Evolutionary conservation across 2,888 invertebrate genomes (phyloP), one percentile per base, ranked within the genome.

Genomic region (Cactoblastis cactorum): DNA sequence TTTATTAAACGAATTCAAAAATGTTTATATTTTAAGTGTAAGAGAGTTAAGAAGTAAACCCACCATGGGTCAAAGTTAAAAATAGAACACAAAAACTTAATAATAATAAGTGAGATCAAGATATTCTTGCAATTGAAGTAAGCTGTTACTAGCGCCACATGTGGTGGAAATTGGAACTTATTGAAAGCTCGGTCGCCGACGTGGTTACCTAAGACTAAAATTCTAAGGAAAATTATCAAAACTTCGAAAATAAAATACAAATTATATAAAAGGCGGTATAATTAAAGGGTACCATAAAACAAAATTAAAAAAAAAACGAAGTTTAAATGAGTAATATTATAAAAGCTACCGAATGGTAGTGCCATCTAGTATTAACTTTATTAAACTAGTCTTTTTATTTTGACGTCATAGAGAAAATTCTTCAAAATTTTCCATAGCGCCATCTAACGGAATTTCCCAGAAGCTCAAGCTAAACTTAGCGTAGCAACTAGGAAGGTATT

Each of bases 141-240:
- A 22, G 32, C 49, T 53, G 38, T 49, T 45, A 28, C 56, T 61
- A 54, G 67, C 69, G 71, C 73, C 61, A 24, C 65, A 49, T n/a
- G 58, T 51, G 74, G 69, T 64, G 73, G 61, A 67, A 69, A 69
- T 50, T 6, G 45, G 58, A 59, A 71, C 63, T 65, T 54, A 38
- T 22, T 35, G 39, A 64, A 67, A 72, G 65, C 65, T 67, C 56
- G 37, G 43, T 4, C 19, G 6, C 8, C 19, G 33, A 9, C 9
- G 32, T 33, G 45, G 15, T 24, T 11, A 22, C 12, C 1, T 9
- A 18, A 22, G n/a, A 12, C 22, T 24, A 41, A 22, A 5, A 8
- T 3, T 18, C 5, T 18, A 18, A 18, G 1, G n/a, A n/a, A n/a
- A n/a, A n/a, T n/a, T n/a, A n/a, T n/a, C n/a, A n/a, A n/a, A n/a